phyloP scores from a whole-genome alignment of 2,113 vertebrate species.

The Istiophorus platypterus region DNA sequence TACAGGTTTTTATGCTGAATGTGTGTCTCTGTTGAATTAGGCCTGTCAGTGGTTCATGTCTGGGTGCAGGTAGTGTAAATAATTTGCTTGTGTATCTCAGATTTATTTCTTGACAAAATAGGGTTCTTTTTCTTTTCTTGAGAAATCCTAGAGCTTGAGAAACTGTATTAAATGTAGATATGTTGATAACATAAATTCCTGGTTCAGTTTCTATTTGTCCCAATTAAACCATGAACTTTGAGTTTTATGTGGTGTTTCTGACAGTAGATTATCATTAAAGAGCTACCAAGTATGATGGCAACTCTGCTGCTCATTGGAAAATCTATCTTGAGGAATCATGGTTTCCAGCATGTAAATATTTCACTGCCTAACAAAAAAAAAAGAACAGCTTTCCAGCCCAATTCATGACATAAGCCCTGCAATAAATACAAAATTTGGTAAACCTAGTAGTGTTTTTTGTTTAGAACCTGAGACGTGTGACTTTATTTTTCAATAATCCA shows the following conservation, averaged over 20 bases:
- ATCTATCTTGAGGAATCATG: neutral
- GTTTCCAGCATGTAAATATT: too few relatives aligned
- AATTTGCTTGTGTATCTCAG: slow-evolving; percentile 72
- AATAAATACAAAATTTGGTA: neutral
- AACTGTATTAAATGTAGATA: slow-evolving; percentile 86
- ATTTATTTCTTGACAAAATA: slow-evolving; percentile 70
- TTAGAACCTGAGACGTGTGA: neutral
- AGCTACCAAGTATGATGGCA: slow-evolving; percentile 9
- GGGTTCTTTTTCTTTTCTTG: slow-evolving; percentile 55
- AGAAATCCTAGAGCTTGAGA: slow-evolving; percentile 71
- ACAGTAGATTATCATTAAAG: slow-evolving; percentile 33
- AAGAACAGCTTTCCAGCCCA: neutral
- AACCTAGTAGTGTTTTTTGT: neutral
- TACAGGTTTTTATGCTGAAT: slow-evolving; percentile 55
- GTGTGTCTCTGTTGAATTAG: slow-evolving; percentile 60
- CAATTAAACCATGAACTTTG: slow-evolving; percentile 60
- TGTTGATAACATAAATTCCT: slow-evolving; percentile 76
- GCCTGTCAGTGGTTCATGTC: slow-evolving; percentile 45
- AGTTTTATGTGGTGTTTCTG: slow-evolving; percentile 52
- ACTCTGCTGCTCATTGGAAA: slow-evolving; percentile 24
- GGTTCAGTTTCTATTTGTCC: slow-evolving; percentile 66
- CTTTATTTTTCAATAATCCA: too few relatives aligned
- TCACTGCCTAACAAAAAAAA: neutral
- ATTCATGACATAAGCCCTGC: neutral
- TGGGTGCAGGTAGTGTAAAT: slow-evolving; percentile 70